A percentile compares a stretch with the other conserved stretches of the same genome.
phyloP scores from a whole-genome alignment of 2,113 vertebrate genomes.

The Cyanistes caeruleus region DNA sequence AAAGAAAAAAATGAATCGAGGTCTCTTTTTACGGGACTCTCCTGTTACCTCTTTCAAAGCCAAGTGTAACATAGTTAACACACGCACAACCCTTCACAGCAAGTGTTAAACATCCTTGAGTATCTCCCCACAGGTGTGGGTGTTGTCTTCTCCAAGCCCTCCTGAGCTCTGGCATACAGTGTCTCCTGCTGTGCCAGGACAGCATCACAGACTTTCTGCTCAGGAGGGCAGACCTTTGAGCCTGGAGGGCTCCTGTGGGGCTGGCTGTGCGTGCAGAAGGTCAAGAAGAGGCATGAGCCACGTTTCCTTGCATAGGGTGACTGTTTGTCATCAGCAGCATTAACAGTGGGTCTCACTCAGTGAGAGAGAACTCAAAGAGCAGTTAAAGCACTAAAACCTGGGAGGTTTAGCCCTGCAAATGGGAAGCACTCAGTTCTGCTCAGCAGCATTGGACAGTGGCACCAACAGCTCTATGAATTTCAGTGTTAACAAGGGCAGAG shows the following conservation, averaged over 20 bases:
- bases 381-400: neutral
- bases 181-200: neutral
- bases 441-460: neutral
- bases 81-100: neutral
- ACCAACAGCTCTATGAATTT: neutral
- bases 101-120: neutral
- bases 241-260: rapidly evolving
- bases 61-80: neutral
- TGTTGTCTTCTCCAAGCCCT: neutral
- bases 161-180: neutral
- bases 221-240: neutral
- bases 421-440: neutral
- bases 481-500: neutral
- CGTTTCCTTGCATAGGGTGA: neutral
- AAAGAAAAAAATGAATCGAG: neutral
- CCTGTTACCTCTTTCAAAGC: neutral
- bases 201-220: neutral
- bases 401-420: neutral
- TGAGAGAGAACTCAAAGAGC: neutral
- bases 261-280: neutral
- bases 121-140: neutral
- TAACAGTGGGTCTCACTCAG: neutral
- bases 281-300: neutral
- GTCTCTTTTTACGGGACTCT: neutral
- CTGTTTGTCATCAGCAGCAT: neutral